Evolutionary conservation across 2,113 vertebrate species (phyloP), one percentile per base, ranked within the genome.

Genomic region (Chaetops frenatus): DNA sequence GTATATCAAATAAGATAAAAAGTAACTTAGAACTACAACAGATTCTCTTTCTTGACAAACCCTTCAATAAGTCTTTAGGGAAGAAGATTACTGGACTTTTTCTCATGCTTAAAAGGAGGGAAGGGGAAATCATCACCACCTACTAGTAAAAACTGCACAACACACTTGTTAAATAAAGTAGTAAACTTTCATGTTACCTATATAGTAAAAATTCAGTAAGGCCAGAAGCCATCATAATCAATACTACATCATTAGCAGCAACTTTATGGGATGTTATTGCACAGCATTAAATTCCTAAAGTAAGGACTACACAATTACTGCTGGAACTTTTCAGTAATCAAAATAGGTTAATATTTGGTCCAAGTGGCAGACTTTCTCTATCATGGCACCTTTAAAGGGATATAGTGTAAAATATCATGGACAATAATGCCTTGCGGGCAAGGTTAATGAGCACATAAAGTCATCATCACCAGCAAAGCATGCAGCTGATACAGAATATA

Each of bases 1-100:
- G 24, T 85, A 33, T 84, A 90, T 96, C 73, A 93, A 92, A 79
- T 62, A 92, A 73, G 66, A 84, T 67, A 86, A 95, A 88, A 97
- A 96, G 82, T 64, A 74, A 82, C 95, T 95, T 77, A 61, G 60
- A 94, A 71, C 62, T 31, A 82, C 51, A 84, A 35, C 31, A 28
- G 35, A 79, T 87, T 95, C 74, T 40, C 12, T 88, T 95, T 84
- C 83, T 94, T 86, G 81, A 66, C 54, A 94, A 97, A 88, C n/a
- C 51, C 67, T 77, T 85, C 71, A 67, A 25, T 33, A 33, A 80
- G 44, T 61, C 93, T 92, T 78, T 67, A n/a, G 56, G 58, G 57
- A 94, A 77, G 76, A 86, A 91, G 60, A 61, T 78, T 92, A 51
- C 66, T 57, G 36, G 73, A 81, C 31, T 70, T 81, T 79, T 93